phyloP scores from a whole-genome alignment of 2,888 invertebrate genomes.

The Drosophila borborema region DNA sequence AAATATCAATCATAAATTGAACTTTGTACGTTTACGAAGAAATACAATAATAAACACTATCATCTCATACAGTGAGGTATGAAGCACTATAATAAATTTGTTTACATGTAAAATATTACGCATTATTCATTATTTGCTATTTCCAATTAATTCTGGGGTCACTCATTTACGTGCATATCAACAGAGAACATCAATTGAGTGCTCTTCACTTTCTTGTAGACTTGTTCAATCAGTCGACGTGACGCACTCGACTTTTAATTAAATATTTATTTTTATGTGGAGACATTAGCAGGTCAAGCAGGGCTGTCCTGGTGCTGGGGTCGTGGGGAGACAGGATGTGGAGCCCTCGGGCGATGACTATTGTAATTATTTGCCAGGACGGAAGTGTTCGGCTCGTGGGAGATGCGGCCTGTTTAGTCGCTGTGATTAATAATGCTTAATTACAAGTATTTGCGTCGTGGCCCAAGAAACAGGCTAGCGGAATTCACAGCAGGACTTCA shows the following conservation, averaged over 20 bases:
- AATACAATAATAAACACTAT: not conserved
- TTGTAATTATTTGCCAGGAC: slow-evolving; percentile 69
- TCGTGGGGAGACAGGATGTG: slow-evolving; percentile 27
- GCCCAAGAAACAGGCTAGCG: slow-evolving; percentile 22
- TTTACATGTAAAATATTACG: not conserved
- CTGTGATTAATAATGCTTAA: slow-evolving; percentile 79
- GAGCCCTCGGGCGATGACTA: slow-evolving; percentile 57
- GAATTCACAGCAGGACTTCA: slow-evolving; percentile 35
- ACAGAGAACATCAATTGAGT: slow-evolving; percentile 4
- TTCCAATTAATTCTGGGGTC: not conserved
- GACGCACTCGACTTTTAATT: slow-evolving; percentile 62
- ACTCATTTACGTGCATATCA: not conserved
- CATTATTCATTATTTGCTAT: not conserved
- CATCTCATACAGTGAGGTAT: not conserved
- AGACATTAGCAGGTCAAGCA: slow-evolving; percentile 50
- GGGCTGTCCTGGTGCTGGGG: not conserved
- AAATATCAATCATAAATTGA: not conserved
- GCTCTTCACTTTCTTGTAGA: not conserved
- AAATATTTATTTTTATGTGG: slow-evolving; percentile 73
- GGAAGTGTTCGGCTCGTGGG: slow-evolving; percentile 59
- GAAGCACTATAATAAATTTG: not conserved
- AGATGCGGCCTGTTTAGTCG: slow-evolving; percentile 53
- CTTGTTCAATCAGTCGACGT: slow-evolving; percentile 14
- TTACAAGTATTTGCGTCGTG: slow-evolving; percentile 67
- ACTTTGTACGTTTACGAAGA: not conserved